Conservation (phyloP, 2,888 invertebrate species). For the Agrotis clavis region DNA sequence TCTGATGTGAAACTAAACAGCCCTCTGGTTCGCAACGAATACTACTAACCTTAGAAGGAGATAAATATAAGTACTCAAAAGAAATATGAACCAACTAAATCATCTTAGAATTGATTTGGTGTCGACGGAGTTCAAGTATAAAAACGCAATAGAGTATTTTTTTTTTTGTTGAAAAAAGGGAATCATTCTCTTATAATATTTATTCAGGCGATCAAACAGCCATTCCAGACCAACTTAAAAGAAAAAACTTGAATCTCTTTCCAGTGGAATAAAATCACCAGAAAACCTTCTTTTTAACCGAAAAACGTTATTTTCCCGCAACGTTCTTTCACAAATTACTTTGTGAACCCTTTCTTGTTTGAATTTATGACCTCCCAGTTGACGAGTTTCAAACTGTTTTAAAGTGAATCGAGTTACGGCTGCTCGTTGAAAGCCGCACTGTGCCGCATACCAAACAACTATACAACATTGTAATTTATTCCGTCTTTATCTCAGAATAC, state of each 20-base stretch:
- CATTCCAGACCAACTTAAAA: slow-evolving; percentile 9
- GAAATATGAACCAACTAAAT: neutral
- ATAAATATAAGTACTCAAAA: neutral
- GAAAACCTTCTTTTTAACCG: slow-evolving; percentile 30
- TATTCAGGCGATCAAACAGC: slow-evolving; percentile 10
- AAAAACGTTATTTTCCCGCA: slow-evolving; percentile 49
- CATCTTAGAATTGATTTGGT: neutral
- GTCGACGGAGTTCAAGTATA: neutral
- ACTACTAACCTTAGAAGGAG: too few species aligned
- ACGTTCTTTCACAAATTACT: slow-evolving; percentile 63
- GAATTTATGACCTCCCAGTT: slow-evolving; percentile 59
- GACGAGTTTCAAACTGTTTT: slow-evolving; percentile 61
- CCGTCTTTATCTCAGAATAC: slow-evolving; percentile 17
- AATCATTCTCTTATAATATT: neutral
- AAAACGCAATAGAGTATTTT: neutral
- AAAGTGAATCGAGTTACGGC: slow-evolving; percentile 58
- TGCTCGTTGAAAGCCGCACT: slow-evolving; percentile 31
- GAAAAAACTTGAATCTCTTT: slow-evolving; percentile 21
- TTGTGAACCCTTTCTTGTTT: slow-evolving; percentile 61
- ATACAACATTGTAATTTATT: slow-evolving; percentile 30
- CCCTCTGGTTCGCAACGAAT: too few species aligned
- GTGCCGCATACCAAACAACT: slow-evolving; percentile 50
- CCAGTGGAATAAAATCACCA: slow-evolving; percentile 29
- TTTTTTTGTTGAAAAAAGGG: neutral
- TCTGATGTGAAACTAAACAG: neutral